Evolutionary conservation across 1,140 invertebrate species (phyloP).

Genomic region (Centruroides vittatus): DNA sequence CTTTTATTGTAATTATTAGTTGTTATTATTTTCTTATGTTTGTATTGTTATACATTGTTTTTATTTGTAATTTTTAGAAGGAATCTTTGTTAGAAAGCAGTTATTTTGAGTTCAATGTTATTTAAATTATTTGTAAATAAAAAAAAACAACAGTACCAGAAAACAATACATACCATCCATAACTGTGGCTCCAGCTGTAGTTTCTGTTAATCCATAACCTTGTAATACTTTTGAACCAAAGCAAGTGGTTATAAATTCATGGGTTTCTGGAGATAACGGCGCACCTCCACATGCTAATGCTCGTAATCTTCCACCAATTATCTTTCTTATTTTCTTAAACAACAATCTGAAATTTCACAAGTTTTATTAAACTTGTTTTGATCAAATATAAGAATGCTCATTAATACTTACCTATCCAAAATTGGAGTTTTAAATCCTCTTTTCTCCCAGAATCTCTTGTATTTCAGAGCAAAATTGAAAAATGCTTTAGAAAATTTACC

Average conservation of each 20-base stretch:
- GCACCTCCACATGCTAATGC: conserved; percentile 88
- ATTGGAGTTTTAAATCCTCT: conserved; percentile 17
- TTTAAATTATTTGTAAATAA: background rate
- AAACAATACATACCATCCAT: conserved; percentile 16
- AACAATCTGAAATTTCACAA: conserved; percentile 27
- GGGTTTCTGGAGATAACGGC: conserved; percentile 87
- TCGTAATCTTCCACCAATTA: conserved; percentile 74
- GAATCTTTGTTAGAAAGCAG: background rate
- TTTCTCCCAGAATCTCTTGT: conserved; percentile 23
- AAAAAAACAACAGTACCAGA: too few relatives aligned
- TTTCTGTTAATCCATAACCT: conserved; percentile 93
- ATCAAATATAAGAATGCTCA: background rate
- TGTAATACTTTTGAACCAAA: conserved; percentile 81
- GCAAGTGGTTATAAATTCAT: conserved; percentile 86
- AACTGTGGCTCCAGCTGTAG: conserved; percentile 37
- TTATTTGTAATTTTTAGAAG: too few relatives aligned
- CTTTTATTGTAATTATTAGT: too few relatives aligned
- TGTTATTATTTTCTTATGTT: too few relatives aligned
- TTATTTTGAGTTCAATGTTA: background rate
- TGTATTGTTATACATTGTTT: too few relatives aligned
- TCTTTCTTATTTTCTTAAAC: conserved; percentile 57
- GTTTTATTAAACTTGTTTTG: background rate
- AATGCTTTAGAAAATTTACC: conserved; percentile 24
- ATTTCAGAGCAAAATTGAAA: conserved; percentile 28
- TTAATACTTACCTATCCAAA: conserved; percentile 7